Base-by-base conservation (phyloP, 1,140 invertebrate species). In the Armadillidium nasatum region DNA sequence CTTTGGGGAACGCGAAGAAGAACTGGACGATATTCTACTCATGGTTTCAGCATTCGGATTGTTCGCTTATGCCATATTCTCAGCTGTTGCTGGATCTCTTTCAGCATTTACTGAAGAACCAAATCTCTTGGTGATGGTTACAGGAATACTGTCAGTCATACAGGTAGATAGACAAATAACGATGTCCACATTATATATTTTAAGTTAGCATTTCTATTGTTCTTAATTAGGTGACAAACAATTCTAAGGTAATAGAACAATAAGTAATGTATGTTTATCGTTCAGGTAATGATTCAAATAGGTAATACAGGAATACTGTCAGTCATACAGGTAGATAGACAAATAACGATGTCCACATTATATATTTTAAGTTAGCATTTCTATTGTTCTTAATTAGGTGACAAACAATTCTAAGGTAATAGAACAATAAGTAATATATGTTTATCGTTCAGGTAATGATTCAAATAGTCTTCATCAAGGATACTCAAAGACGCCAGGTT, bases 391-490 rank as follows among this genome's bases (percentile, higher is more conserved):
- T 13, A 60, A 33, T 33, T 33, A 33, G 6, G 33, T 33, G 33
- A 6, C 33, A 33, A 6, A 33, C 6, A 3, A 33, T 33, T 33
- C 6, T 33, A 33, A 33, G 6, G 33, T 3, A 22, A 22, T 66
- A 66, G 7, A 66, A 71, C 33, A 23, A 22, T 44, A 19, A 3
- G 13, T n/a, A 23, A 44, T 71, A 9, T 71, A 1, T 71, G 10
- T 72, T 72, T 50, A 19, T 33, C 44, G 60, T 73, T 43, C 85
- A 93, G 89, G 93, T 95, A 33, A 89, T 95, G 10, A 86, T 96
- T 0, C 96, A 99, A 86, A 89, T 97, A 84, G 87, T 98, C 22
- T 98, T 98, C 85, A 96, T 98, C 77, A 91, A 95, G 45, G 95
- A 98, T 85, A 94, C 97, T 0, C 93, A 93, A 2, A 90, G 94